A percentile compares a stretch with the other conserved stretches of the same genome.
These are phyloP conservation scores for Oxygymnocypris stewartii DNA, from an alignment of 2,113 vertebrate genomes.

Conservation along the genomic window DNA sequence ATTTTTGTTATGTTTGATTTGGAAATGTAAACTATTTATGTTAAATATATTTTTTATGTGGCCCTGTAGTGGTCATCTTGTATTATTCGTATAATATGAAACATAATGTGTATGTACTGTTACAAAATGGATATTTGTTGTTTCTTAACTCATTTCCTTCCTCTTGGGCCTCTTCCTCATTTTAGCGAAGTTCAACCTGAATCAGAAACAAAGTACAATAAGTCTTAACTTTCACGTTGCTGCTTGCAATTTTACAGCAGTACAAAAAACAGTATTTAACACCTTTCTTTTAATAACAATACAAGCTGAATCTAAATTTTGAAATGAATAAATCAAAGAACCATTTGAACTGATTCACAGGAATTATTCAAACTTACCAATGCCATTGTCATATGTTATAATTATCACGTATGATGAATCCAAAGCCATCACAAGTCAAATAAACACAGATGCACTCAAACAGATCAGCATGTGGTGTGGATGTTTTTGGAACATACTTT, in stretches of 20 bases:
- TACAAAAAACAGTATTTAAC: neutral
- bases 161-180: constrained; percentile 54
- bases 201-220: constrained; percentile 36
- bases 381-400: neutral
- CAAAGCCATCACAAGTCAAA: neutral
- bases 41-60: neutral
- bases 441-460: constrained; percentile 13
- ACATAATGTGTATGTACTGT: constrained; percentile 10
- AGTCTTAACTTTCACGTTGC: neutral
- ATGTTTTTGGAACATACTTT: neutral
- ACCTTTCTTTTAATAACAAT: neutral
- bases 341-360: neutral
- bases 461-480: constrained; percentile 10
- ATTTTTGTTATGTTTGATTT: neutral
- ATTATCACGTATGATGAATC: neutral
- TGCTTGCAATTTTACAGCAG: neutral
- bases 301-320: neutral
- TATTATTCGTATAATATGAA: neutral
- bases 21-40: neutral
- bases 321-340: neutral
- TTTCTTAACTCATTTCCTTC: constrained; percentile 57
- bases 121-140: constrained; percentile 49
- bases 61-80: neutral
- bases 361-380: neutral
- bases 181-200: constrained; percentile 32